Percentiles rank a stretch among this genome's conserved stretches.
Conservation (phyloP, 2,888 invertebrate genomes). For the Drosophila melanocephala region DNA sequence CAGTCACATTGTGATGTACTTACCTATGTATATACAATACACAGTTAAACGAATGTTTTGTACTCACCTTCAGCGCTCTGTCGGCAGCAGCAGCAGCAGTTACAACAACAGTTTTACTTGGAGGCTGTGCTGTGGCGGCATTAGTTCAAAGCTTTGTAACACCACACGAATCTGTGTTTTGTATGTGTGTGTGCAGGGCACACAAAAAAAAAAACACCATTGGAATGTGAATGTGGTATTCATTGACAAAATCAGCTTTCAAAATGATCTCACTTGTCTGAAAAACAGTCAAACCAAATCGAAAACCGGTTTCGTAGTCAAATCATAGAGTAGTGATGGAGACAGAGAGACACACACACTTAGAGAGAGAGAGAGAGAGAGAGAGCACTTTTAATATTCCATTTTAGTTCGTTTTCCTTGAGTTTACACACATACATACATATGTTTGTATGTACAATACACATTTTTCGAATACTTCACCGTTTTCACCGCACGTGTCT, state of each 20-base stretch:
- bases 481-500: conserved; percentile 60
- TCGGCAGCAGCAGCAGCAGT: conserved; percentile 10
- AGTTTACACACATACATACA: conserved; percentile 19
- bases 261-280: conserved; percentile 86
- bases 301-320: conserved; percentile 86
- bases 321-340: conserved; percentile 68
- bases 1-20: conserved; percentile 50
- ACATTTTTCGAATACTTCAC: conserved; percentile 21
- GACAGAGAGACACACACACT: neutral
- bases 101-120: conserved; percentile 40
- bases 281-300: conserved; percentile 86
- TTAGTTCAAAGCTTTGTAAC: conserved; percentile 82
- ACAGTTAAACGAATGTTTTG: conserved; percentile 45
- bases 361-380: neutral
- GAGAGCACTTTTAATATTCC: conserved; percentile 42
- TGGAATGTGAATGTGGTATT: conserved; percentile 83
- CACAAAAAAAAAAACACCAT: conserved; percentile 48
- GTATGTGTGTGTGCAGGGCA: conserved; percentile 48
- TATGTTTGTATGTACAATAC: conserved; percentile 21
- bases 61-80: conserved; percentile 58
- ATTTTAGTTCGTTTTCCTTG: conserved; percentile 61
- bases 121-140: conserved; percentile 72
- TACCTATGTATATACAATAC: conserved; percentile 18
- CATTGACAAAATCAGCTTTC: conserved; percentile 86
- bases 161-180: conserved; percentile 52